Base-by-base conservation (phyloP, 2,797 vertebrate genomes). In the Argya squamiceps region DNA sequence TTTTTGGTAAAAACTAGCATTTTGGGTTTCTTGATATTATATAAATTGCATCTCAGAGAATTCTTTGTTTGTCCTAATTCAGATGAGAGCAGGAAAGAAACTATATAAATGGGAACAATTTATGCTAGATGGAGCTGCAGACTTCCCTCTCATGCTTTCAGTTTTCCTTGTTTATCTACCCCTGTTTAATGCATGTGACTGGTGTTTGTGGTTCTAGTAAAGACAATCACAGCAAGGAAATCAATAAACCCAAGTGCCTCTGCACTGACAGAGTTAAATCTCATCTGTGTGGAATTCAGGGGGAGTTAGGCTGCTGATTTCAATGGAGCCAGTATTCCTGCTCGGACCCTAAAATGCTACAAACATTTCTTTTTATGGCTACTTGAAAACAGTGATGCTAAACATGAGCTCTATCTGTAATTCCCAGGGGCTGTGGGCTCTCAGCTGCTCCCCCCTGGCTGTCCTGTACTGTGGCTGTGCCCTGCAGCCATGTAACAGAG, bases 351-450 rank as follows among this genome's bases (percentile, higher is more conserved):
- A 86, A 95, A 94, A 83, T 6, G 55, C 75, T 84, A 86, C 84
- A 95, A 93, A 94, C 80, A 90, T 90, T 86, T 96, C 93, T 94
- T 96, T 96, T 96, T 93, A 94, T 86, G 91, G 91, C 67, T 90
- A 37, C 59, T 73, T 67, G 94, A 94, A 94, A 96, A 92, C 67
- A 86, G 76, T 56, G 88, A 95, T 90, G 82, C 79, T 94, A 90
- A 97, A 93, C 94, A 93, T 8, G 36, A 90, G 50, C 36, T 68
- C 55, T 53, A 0, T 63, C 63, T 77, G 65, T 73, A 82, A 91
- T 58, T 93, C 92, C 91, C 93, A 64, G 37, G 55, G 95, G 83
- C 39, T 52, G 41, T 0, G 0, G 41, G 34, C 65, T 91, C 75
- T 58, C 84, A 80, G 65, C 78, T 2, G 3, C 78, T 73, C 16